Percentiles rank a stretch among this genome's conserved stretches.
Conservation (phyloP, 2,113 vertebrate species). For the Rana temporaria region DNA sequence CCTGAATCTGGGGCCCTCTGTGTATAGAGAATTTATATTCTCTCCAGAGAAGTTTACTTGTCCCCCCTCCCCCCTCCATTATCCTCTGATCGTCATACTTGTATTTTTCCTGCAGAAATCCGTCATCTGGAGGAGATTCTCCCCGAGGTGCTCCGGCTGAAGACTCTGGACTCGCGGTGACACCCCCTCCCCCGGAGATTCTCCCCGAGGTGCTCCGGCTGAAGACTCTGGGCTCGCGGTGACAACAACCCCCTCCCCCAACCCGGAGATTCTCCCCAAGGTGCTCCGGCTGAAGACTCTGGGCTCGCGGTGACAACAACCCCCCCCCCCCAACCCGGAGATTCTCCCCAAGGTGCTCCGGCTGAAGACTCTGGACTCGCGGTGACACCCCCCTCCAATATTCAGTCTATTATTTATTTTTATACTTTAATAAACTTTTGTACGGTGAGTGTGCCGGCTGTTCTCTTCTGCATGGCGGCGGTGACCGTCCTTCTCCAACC, state of each 20-base stretch:
- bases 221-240: conserved; percentile 63
- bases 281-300: conserved; percentile 75
- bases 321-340: too few relatives aligned
- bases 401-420: too few relatives aligned
- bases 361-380: conserved; percentile 68
- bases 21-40: too few relatives aligned
- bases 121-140: conserved; percentile 80
- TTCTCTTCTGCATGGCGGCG: too few relatives aligned
- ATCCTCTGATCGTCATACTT: not conserved
- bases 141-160: conserved; percentile 78
- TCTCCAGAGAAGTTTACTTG: too few relatives aligned
- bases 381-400: not conserved
- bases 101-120: conserved; percentile 78
- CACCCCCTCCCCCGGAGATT: conserved; percentile 68
- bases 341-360: conserved; percentile 80
- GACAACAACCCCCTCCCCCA: too few relatives aligned
- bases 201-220: conserved; percentile 79
- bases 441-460: too few relatives aligned
- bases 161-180: conserved; percentile 56
- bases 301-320: not conserved
- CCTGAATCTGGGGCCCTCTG: too few relatives aligned
- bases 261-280: conserved; percentile 82
- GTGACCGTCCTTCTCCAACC: too few relatives aligned
- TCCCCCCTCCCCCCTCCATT: not conserved
- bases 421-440: too few relatives aligned